Conservation (phyloP, 2,113 vertebrate genomes). For the Fukomys damarensis region DNA sequence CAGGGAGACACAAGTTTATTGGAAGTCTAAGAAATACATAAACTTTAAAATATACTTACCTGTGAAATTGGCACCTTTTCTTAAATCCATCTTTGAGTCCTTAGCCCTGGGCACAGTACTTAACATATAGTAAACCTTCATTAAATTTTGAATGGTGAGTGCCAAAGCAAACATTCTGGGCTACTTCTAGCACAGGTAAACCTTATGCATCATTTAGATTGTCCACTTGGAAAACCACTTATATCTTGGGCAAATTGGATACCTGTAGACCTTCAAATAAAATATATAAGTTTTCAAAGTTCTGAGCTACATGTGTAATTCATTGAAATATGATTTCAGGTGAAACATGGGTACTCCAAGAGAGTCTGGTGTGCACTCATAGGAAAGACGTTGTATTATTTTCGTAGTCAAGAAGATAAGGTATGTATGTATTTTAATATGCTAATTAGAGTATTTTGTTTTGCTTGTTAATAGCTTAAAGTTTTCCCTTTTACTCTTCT, state of each 20-base stretch:
- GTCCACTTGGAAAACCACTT: background rate
- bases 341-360: constrained; percentile 98
- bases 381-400: constrained; percentile 96
- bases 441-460: background rate
- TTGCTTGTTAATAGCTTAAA: background rate
- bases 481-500: constrained; percentile 12
- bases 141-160: background rate
- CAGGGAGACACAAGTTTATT: background rate
- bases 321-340: constrained; percentile 87
- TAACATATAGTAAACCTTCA: background rate
- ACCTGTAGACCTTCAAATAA: background rate
- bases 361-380: constrained; percentile 95
- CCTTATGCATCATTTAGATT: background rate
- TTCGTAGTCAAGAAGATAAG: constrained; percentile 98
- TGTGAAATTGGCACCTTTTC: background rate
- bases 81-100: background rate
- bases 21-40: background rate
- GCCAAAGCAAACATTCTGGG: background rate
- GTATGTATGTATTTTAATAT: constrained; percentile 84
- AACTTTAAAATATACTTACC: background rate
- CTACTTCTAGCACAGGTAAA: background rate
- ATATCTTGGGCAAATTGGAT: background rate
- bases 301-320: constrained; percentile 46
- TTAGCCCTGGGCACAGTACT: background rate
- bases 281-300: background rate